phyloP scores from a whole-genome alignment of 2,888 invertebrate species.

The Cosmorhoe ocellata region DNA sequence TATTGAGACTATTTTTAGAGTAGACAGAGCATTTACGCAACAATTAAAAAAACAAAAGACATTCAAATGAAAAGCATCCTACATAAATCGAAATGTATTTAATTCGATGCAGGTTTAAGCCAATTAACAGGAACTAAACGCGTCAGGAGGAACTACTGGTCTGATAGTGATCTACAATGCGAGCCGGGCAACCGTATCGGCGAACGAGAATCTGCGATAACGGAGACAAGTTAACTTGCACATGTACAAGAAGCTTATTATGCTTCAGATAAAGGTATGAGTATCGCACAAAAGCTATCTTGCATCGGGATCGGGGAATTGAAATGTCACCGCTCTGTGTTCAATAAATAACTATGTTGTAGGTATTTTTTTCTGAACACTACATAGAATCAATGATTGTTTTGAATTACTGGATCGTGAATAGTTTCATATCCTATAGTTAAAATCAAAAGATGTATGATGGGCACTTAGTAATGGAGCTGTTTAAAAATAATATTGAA shows the following conservation, averaged over 20 bases:
- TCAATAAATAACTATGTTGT: slow-evolving; percentile 47
- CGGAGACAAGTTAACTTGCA: slow-evolving; percentile 76
- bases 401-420: too few relatives aligned
- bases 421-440: too few relatives aligned
- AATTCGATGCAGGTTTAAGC: slow-evolving; percentile 27
- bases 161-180: slow-evolving; percentile 59
- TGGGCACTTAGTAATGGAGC: background rate
- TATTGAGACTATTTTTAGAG: too few relatives aligned
- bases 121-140: slow-evolving; percentile 51
- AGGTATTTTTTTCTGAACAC: background rate
- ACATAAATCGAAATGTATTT: slow-evolving; percentile 16
- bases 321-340: slow-evolving; percentile 63
- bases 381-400: too few relatives aligned
- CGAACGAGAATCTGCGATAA: slow-evolving; percentile 72
- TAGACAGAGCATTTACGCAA: too few relatives aligned
- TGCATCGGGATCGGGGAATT: slow-evolving; percentile 71
- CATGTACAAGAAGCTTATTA: slow-evolving; percentile 60
- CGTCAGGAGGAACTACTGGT: slow-evolving; percentile 49
- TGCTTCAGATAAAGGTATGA: slow-evolving; percentile 67
- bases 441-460: background rate
- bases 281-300: slow-evolving; percentile 70
- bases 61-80: background rate
- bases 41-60: slow-evolving; percentile 2
- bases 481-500: slow-evolving; percentile 18
- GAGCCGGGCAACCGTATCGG: slow-evolving; percentile 61